Evolutionary conservation across 2,797 vertebrate genomes (phyloP).

Genomic region (Lateolabrax maculatus): DNA sequence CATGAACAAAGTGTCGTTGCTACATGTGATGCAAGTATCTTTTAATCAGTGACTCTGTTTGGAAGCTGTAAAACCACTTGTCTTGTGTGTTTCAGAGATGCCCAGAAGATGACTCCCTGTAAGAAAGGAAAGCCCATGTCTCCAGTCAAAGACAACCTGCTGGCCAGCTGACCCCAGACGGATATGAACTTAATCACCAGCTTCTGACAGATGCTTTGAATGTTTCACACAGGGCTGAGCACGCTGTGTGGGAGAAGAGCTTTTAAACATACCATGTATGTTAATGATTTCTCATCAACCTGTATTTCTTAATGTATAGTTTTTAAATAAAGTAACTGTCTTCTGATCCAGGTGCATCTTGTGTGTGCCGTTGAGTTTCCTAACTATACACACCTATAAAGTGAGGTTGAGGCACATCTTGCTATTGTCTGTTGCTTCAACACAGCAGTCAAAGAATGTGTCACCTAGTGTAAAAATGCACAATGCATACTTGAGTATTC

Average conservation of each 20-base stretch:
- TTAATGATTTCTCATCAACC: slow-evolving; percentile 21
- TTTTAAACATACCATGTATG: slow-evolving; percentile 79
- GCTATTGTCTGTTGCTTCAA: slow-evolving; percentile 13
- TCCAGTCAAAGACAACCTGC: slow-evolving; percentile 88
- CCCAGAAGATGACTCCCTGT: slow-evolving; percentile 81
- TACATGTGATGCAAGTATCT: too few species aligned
- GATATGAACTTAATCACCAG: slow-evolving; percentile 74
- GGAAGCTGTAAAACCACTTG: neutral
- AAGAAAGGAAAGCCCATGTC: slow-evolving; percentile 87
- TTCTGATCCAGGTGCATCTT: neutral
- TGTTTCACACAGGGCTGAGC: neutral
- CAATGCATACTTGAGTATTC: slow-evolving; percentile 43
- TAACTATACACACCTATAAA: too few species aligned
- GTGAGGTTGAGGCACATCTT: slow-evolving; percentile 10
- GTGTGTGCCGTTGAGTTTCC: slow-evolving; percentile 1
- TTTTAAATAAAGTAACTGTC: slow-evolving; percentile 67
- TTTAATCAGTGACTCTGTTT: neutral
- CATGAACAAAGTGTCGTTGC: neutral
- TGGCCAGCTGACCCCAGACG: slow-evolving; percentile 77
- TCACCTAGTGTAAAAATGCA: slow-evolving; percentile 32
- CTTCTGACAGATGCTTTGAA: slow-evolving; percentile 59
- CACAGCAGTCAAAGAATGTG: slow-evolving; percentile 32
- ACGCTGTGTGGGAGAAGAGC: slow-evolving; percentile 1
- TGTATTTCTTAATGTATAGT: slow-evolving; percentile 40
- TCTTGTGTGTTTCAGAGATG: slow-evolving; percentile 83